Base-by-base conservation (phyloP, 2,888 invertebrate species). In the Eueremaeus valkanovi region DNA sequence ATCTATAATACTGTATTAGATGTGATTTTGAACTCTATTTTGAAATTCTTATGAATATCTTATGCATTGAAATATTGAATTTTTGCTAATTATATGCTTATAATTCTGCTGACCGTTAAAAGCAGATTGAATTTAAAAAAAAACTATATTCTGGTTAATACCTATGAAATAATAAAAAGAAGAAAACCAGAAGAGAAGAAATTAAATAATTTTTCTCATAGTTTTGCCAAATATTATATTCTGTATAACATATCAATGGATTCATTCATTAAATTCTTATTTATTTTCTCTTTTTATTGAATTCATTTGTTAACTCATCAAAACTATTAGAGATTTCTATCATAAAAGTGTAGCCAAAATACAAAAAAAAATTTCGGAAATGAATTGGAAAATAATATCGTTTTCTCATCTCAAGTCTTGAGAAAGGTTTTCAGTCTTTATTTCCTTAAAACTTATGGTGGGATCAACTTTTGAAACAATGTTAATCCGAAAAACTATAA, bases 211-310 rank as follows among this genome's bases (percentile, higher is more conserved):
- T n/a, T 5, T 45, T 45, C 21, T n/a, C 1, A n/a, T 21, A 21
- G 49, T 49, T 49, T 49, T 49, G n/a, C n/a, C n/a, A n/a, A 49
- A 49, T 49, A 49, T 49, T 21, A n/a, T n/a, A n/a, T n/a, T n/a
- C n/a, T n/a, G n/a, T n/a, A n/a, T n/a, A n/a, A n/a, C n/a, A n/a
- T n/a, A n/a, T n/a, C n/a, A n/a, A n/a, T 49, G 49, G 49, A n/a
- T n/a, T n/a, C 49, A 49, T 49, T 49, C 49, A 49, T 49, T 49
- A 18, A 49, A 49, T 21, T 3, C n/a, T 49, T 21, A 49, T 49
- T 21, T 21, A 49, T 49, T 21, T 49, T 49, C 21, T 49, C 21
- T 49, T 18, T 49, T 49, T 49, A 21, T 18, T n/a, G 5, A 49
- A 5, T 49, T 16, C 58, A 31, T 58, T 58, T 58, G 58, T 58